Evolutionary conservation across 1,140 invertebrate species (phyloP), one percentile per base, ranked within the genome.

Genomic region (Drosophila quadrilineata): DNA sequence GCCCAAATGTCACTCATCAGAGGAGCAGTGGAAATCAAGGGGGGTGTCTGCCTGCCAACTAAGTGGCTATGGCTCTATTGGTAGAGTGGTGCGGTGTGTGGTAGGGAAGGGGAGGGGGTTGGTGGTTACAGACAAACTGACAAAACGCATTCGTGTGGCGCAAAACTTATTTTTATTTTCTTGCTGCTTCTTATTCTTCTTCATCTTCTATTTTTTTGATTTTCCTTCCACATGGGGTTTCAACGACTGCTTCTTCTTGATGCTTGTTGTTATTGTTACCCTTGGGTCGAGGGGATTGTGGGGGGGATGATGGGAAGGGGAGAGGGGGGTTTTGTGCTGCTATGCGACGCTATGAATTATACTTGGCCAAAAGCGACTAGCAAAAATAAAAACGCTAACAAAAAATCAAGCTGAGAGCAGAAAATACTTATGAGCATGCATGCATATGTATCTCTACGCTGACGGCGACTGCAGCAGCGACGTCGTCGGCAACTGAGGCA

Each of bases 111-210:
- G 26, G 26, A 28, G 26, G 26, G 1, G 26, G 26, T 2, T 5
- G 5, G 12, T 4, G 33, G 16, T 4, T 4, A 6, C 14, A 3
- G 16, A 6, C 35, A 36, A 41, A 75, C 31, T 57, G 67, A 66
- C 76, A 75, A 75, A 79, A 65, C 77, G 77, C 72, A 75, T 73
- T 49, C 77, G 77, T 63, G 67, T 71, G 36, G 56, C 52, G 62
- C 40, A 53, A 69, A 82, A 56, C 28, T 35, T 66, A 72, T 67
- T 71, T 59, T 26, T 22, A 52, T 31, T 62, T 53, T 56, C 31
- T 16, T 31, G 19, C 8, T 46, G 26, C 16, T 45, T 26, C 24
- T 60, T 36, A 58, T 74, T 63, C 57, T 33, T 52, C 33, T n/a
- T n/a, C n/a, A n/a, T n/a, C n/a, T n/a, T n/a, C n/a, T n/a, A n/a